Evolutionary conservation across 2,113 vertebrate genomes (phyloP), one percentile per base, ranked within the genome.

Genomic region (Prionailurus bengalensis): DNA sequence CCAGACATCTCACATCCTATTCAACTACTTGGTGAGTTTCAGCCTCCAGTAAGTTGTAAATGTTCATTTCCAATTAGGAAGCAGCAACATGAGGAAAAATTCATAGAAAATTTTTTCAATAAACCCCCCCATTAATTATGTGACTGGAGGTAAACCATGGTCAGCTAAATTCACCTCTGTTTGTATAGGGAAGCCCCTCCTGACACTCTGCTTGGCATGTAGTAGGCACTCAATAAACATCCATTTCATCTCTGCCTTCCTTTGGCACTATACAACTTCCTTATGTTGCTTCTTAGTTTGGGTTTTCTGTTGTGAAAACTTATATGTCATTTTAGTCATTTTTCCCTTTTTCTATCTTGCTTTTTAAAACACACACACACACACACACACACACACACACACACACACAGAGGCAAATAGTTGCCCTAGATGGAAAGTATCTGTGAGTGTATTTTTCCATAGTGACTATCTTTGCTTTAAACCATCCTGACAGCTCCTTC

Each of bases 1-100:
- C 9, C 99, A 99, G 98, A 99, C 99, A 1, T 99, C 99, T 84
- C 99, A 99, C 74, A 99, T 99, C 97, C 99, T 99, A 42, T 99
- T 99, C 98, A 99, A 99, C 98, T 99, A 99, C 96, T 98, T 99
- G 99, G 99, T 99, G 91, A 99, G 99, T 95, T 85, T 84, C 66
- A 85, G 76, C 8, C 83, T 19, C 25, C 63, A 39, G 13, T 31
- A 36, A 70, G 27, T 51, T 81, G 36, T 91, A 85, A 80, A 23
- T 96, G 29, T 11, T 39, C 14, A 33, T 85, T 53, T 88, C 80
- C 87, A 82, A 9, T 29, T 89, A 55, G 14, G n/a, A 93, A 85
- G 25, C 14, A 89, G 68, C 48, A 86, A 25, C 14, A 31, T 9
- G 23, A 63, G 11, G 36, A 66, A 80, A 96, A 45, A 7, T 0